Base-by-base conservation (phyloP, 2,797 vertebrate species). In the Apogon hyalosoma region DNA sequence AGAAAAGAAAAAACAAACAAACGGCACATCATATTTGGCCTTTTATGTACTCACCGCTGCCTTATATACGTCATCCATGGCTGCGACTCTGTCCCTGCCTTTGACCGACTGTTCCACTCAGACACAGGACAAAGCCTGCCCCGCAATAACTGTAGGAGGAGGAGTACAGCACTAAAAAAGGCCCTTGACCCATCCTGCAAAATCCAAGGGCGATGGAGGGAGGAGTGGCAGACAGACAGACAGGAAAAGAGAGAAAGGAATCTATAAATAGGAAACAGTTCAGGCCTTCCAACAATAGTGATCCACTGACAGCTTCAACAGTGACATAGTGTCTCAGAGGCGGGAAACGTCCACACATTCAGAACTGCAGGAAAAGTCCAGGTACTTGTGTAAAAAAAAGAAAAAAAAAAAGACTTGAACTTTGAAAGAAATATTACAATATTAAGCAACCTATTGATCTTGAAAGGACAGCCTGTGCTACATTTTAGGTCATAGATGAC, bases 31-130 rank as follows among this genome's bases (percentile, higher is more conserved):
- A 15, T 12, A 47, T 2, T 18, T 38, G 21, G 31, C 7, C 4
- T 42, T 42, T 16, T 57, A 13, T 49, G 52, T 75, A 93, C 94
- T 95, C 82, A 95, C 94, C 83, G 94, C 94, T 87, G 94, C 94
- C 90, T 95, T 95, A 80, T 95, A 95, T 14, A 95, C 94, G 72
- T 95, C 94, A 94, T 95, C 94, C 94, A 95, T 95, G 86, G 72
- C 85, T 92, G 75, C 82, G 41, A 82, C 16, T 75, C 66, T 47
- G 63, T 58, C 78, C 68, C 54, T 70, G 65, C 57, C 54, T 75
- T 52, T 55, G 59, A 67, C 77, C 63, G 79, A 71, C 78, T 67
- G 65, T 58, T 51, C 56, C 62, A 59, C 42, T 59, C 80, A 80
- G 69, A 82, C 64, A 74, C 72, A 77, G 78, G 74, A 87, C 85